Percentiles rank a stretch among this genome's conserved stretches.
Conservation (phyloP, 2,113 vertebrate species). For the Eclectus roratus region DNA sequence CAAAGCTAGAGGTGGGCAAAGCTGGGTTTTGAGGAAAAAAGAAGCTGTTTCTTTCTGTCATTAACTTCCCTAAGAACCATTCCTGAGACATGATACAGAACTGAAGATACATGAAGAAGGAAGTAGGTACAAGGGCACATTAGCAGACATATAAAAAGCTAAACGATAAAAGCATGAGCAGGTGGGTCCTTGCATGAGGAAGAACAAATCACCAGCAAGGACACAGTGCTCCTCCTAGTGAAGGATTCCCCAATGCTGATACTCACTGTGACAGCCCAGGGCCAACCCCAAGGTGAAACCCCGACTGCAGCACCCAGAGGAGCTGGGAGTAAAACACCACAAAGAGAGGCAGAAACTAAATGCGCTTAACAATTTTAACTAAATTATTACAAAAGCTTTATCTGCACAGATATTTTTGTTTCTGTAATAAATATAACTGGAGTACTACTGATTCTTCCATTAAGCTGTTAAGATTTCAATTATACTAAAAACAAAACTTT, state of each 20-base stretch:
- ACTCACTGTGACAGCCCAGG: fast-evolving
- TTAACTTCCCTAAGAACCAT: background rate
- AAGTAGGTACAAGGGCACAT: background rate
- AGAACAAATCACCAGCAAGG: fast-evolving
- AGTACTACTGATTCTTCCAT: background rate
- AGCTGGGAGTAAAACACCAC: background rate
- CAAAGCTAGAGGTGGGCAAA: background rate
- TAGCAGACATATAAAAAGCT: background rate
- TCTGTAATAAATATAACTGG: background rate
- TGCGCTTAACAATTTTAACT: no score
- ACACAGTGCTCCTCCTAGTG: fast-evolving
- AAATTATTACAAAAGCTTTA: background rate
- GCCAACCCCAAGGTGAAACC: background rate
- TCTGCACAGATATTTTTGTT: background rate
- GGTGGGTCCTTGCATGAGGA: background rate
- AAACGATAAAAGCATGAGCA: background rate
- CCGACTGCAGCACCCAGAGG: background rate
- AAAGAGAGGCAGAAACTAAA: background rate
- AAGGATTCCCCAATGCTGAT: background rate
- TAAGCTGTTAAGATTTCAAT: background rate
- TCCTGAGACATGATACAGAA: background rate
- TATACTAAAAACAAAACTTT: background rate
- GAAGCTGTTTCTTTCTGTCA: background rate
- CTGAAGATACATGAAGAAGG: background rate
- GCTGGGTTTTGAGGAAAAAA: fast-evolving